These are phyloP conservation scores for Amphipyra berbera DNA, from an alignment of 2,888 invertebrate species.

Conservation along the genomic window DNA sequence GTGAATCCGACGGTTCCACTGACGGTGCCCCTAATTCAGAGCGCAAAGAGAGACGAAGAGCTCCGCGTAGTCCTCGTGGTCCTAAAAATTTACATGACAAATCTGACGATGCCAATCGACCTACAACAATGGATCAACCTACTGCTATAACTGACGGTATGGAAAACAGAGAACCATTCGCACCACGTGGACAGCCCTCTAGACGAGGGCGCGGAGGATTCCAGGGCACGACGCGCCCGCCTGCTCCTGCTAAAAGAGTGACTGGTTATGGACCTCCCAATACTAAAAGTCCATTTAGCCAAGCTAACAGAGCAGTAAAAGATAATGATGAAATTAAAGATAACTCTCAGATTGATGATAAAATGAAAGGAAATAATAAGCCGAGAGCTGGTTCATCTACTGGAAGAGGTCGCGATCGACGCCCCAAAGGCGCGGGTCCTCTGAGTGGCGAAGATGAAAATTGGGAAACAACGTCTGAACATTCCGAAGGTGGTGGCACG, in stretches of 20 bases:
- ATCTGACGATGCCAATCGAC: slow-evolving; percentile 84
- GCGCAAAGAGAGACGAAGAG: slow-evolving; percentile 89
- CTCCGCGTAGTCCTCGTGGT: slow-evolving; percentile 87
- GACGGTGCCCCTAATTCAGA: slow-evolving; percentile 91
- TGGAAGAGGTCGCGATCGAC: slow-evolving; percentile 86
- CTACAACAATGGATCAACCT: slow-evolving; percentile 66
- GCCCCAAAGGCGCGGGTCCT: slow-evolving; percentile 78
- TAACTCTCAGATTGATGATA: slow-evolving; percentile 88
- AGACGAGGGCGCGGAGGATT: slow-evolving; percentile 94
- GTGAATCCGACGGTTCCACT: slow-evolving; percentile 94
- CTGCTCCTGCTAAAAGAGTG: slow-evolving; percentile 90
- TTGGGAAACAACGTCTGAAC: slow-evolving; percentile 96
- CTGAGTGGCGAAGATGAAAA: slow-evolving; percentile 90
- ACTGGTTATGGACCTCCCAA: slow-evolving; percentile 95
- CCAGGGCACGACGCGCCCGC: slow-evolving; percentile 82
- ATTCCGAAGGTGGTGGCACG: slow-evolving; percentile 91
- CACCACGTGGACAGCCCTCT: slow-evolving; percentile 96
- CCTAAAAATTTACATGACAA: slow-evolving; percentile 90
- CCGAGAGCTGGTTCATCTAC: slow-evolving; percentile 92
- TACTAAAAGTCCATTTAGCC: slow-evolving; percentile 93
- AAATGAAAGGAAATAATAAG: slow-evolving; percentile 92
- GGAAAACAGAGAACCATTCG: slow-evolving; percentile 92
- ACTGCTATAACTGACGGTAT: slow-evolving; percentile 70
- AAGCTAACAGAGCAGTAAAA: slow-evolving; percentile 82
- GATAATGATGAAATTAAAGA: slow-evolving; percentile 82